A percentile compares a stretch with the other conserved stretches of the same genome.
These are phyloP conservation scores for Agriotes lineatus DNA, from an alignment of 2,888 invertebrate species.

Conservation along the genomic window DNA sequence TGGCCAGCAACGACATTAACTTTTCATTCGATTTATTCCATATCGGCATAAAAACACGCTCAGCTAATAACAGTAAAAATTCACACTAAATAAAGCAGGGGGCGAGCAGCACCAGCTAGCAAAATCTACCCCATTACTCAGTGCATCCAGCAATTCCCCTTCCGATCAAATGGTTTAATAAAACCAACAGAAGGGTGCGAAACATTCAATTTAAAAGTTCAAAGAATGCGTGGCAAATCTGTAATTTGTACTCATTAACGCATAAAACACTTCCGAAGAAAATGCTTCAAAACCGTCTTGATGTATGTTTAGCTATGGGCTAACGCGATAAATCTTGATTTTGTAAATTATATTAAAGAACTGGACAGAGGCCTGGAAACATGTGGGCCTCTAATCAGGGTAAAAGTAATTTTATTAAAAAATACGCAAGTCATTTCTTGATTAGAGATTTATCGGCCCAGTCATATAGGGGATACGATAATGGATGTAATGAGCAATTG, in stretches of 20 bases:
- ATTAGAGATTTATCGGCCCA: conserved; percentile 42
- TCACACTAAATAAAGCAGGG: conserved; percentile 46
- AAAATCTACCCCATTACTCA: conserved; percentile 32
- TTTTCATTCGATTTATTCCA: conserved; percentile 8
- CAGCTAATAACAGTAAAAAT: conserved; percentile 38
- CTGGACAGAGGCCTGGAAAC: conserved; percentile 27
- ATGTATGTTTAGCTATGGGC: too few species aligned
- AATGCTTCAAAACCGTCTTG: too few species aligned
- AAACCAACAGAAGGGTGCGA: conserved; percentile 60
- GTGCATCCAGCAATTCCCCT: conserved; percentile 46
- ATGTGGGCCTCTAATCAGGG: conserved; percentile 46
- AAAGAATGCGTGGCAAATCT: conserved; percentile 65
- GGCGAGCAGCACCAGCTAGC: background rate
- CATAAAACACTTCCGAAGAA: too few species aligned
- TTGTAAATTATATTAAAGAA: conserved; percentile 36
- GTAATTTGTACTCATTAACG: conserved; percentile 61
- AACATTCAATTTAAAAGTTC: conserved; percentile 66
- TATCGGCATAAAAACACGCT: conserved; percentile 30
- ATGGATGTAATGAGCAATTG: conserved; percentile 37
- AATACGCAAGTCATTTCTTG: conserved; percentile 48
- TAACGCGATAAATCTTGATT: background rate
- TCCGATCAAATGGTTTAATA: conserved; percentile 63
- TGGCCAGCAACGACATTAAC: background rate
- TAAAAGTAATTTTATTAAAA: conserved; percentile 47
- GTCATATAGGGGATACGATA: conserved; percentile 39